phyloP scores from a whole-genome alignment of 2,113 vertebrate genomes.

The Upupa epops region DNA sequence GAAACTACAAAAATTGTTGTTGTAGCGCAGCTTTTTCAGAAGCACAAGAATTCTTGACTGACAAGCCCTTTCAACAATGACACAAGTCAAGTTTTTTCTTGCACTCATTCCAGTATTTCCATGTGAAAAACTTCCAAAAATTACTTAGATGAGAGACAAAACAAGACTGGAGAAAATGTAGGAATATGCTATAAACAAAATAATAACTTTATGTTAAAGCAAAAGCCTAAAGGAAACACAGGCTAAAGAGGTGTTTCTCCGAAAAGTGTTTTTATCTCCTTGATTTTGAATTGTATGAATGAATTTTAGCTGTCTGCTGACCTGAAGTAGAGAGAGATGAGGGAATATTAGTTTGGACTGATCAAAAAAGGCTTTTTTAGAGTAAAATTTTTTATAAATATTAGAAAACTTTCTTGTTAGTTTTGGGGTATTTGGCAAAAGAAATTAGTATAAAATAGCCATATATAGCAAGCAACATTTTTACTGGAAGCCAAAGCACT shows the following conservation, averaged over 20 bases:
- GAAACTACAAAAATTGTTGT: constrained; percentile 61
- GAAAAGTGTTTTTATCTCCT: not conserved
- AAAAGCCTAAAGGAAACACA: not conserved
- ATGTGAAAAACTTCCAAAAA: not conserved
- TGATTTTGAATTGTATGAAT: not conserved
- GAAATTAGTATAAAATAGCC: not conserved
- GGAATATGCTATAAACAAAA: not conserved
- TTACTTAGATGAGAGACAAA: not conserved
- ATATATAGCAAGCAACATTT: not conserved
- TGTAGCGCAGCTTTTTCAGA: constrained; percentile 14
- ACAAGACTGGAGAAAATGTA: not conserved
- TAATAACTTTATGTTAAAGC: not conserved
- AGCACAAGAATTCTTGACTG: not conserved
- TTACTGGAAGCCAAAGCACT: not conserved
- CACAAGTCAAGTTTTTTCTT: constrained; percentile 34
- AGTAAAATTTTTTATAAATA: not conserved
- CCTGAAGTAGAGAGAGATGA: not conserved
- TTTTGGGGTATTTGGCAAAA: not conserved
- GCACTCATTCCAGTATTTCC: not conserved
- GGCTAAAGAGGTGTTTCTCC: not conserved
- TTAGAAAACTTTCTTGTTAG: not conserved
- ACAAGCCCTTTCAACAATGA: constrained; percentile 1
- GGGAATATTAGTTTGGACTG: not conserved
- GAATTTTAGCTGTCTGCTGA: not conserved
- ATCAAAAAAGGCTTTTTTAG: not conserved